phyloP scores from a whole-genome alignment of 2,797 vertebrate species.

The Ctenosaura bakeri region DNA sequence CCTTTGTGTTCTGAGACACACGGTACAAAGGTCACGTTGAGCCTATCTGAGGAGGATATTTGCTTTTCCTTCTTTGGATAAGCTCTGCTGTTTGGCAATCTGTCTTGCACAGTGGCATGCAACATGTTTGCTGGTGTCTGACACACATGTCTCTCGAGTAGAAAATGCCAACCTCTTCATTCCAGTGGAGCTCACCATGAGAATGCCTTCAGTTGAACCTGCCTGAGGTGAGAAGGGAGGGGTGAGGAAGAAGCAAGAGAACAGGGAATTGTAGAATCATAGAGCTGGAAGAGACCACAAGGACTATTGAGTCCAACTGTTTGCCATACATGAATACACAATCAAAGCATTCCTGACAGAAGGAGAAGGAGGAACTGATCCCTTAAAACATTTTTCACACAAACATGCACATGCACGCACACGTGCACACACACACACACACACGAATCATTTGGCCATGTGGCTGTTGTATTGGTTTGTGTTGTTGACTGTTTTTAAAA shows the following conservation, averaged over 20 bases:
- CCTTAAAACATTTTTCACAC: background rate
- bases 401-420: no score
- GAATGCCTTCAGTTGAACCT: background rate
- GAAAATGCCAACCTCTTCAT: background rate
- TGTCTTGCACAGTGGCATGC: background rate
- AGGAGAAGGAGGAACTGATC: background rate
- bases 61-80: background rate
- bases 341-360: no score
- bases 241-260: background rate
- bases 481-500: background rate
- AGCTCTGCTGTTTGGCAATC: background rate
- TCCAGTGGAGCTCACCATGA: rapidly evolving
- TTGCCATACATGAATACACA: no score
- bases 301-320: no score
- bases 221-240: background rate
- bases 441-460: background rate
- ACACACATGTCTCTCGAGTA: background rate
- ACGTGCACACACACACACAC: background rate
- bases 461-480: background rate
- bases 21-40: background rate
- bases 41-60: slow-evolving; percentile 35
- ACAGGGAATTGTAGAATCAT: no score
- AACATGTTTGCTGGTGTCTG: background rate
- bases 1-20: slow-evolving; percentile 22
- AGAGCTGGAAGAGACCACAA: no score